These are phyloP conservation scores for Archegozetes longisetosus DNA, from an alignment of 1,140 invertebrate species.

Conservation along the genomic window DNA sequence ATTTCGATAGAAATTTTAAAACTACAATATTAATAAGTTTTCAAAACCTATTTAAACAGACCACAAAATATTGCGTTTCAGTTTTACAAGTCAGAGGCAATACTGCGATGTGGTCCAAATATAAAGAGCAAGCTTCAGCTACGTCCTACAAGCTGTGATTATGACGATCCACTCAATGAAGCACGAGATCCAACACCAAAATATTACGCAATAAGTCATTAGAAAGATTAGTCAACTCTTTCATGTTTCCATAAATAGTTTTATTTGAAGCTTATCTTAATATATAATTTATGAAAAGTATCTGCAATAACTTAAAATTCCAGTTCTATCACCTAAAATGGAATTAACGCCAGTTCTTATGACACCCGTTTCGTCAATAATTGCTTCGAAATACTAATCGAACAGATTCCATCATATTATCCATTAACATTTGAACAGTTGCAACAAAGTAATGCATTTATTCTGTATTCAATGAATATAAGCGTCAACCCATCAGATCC, in stretches of 20 bases:
- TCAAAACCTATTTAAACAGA: too few relatives aligned
- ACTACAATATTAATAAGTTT: too few relatives aligned
- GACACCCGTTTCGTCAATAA: background rate
- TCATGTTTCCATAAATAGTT: too few relatives aligned
- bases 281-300: background rate
- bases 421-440: conserved; percentile 23
- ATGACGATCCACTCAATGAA: conserved; percentile 34
- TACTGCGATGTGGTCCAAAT: too few relatives aligned
- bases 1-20: too few relatives aligned
- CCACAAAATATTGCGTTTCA: too few relatives aligned
- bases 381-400: background rate
- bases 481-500: conserved; percentile 12
- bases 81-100: too few relatives aligned
- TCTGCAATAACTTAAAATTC: background rate
- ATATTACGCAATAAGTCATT: conserved; percentile 32
- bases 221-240: conserved; percentile 22
- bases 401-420: too few relatives aligned
- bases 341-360: background rate
- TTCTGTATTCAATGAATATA: conserved; percentile 22
- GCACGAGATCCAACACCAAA: conserved; percentile 34
- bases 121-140: conserved; percentile 17
- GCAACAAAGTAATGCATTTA: conserved; percentile 20
- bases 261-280: background rate
- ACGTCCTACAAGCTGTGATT: too few relatives aligned
- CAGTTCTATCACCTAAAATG: background rate